A percentile compares a stretch with the other conserved stretches of the same genome.
These are phyloP conservation scores for Hyposmocoma kahamanoa DNA, from an alignment of 1,140 invertebrate species.

Conservation along the genomic window DNA sequence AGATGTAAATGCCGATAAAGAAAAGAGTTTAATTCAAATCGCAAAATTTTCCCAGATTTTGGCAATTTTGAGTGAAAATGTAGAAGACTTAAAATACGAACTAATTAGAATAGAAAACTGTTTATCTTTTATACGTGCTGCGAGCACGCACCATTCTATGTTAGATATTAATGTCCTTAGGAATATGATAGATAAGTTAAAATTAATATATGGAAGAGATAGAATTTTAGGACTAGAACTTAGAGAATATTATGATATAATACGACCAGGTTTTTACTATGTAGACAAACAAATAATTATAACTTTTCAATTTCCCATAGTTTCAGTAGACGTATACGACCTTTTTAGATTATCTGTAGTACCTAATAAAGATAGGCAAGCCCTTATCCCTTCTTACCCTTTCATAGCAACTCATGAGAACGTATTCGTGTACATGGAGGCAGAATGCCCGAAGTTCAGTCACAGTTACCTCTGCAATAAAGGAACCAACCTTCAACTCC, in stretches of 20 bases:
- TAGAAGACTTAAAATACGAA: slow-evolving; percentile 2
- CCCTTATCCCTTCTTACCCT: slow-evolving; percentile 26
- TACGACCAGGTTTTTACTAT: slow-evolving; percentile 7
- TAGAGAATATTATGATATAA: slow-evolving; percentile 12
- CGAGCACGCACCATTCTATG: slow-evolving; percentile 10
- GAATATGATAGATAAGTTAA: slow-evolving; percentile 5
- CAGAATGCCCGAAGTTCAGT: slow-evolving; percentile 24
- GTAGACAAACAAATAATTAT: slow-evolving; percentile 1
- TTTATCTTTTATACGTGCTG: slow-evolving; percentile 7
- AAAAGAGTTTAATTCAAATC: not conserved
- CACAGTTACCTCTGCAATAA: slow-evolving; percentile 19
- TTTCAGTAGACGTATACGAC: not conserved
- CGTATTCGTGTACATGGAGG: slow-evolving; percentile 26
- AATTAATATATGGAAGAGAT: slow-evolving; percentile 2
- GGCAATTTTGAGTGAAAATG: slow-evolving; percentile 2
- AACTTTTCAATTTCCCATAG: not conserved
- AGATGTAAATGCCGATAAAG: not conserved
- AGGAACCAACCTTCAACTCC: slow-evolving; percentile 11
- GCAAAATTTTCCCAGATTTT: slow-evolving; percentile 5
- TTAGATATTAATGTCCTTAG: slow-evolving; percentile 2
- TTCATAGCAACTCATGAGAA: slow-evolving; percentile 25
- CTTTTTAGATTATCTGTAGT: not conserved
- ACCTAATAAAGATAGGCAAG: slow-evolving; percentile 19
- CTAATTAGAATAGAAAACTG: slow-evolving; percentile 9
- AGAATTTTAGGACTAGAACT: slow-evolving; percentile 7